These are phyloP conservation scores for Crioceris asparagi DNA, from an alignment of 2,888 invertebrate species.

Conservation along the genomic window DNA sequence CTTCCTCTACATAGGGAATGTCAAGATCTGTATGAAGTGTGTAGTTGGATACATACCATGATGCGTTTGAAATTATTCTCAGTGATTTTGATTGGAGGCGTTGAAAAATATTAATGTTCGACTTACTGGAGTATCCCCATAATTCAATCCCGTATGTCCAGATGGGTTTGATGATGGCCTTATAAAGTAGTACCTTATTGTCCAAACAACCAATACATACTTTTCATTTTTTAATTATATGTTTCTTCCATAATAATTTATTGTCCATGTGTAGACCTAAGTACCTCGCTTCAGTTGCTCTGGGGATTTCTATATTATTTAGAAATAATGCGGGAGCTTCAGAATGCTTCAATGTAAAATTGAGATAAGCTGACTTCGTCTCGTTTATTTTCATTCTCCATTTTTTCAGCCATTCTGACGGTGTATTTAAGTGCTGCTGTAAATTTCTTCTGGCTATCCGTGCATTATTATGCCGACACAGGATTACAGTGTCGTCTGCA, in stretches of 20 bases:
- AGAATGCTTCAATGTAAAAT: not conserved
- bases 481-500: slow-evolving; percentile 3
- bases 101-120: not conserved
- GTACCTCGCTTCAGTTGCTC: not conserved
- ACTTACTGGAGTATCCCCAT: not conserved
- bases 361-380: slow-evolving; percentile 1
- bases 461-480: slow-evolving; percentile 1
- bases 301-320: not conserved
- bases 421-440: not conserved
- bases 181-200: not conserved
- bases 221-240: not conserved
- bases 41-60: not conserved
- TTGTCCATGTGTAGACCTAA: slow-evolving; percentile 1
- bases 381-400: slow-evolving; percentile 6
- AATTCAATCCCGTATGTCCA: not conserved
- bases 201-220: not conserved
- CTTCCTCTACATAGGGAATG: not conserved
- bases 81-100: not conserved
- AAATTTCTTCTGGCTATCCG: not conserved
- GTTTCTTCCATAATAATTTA: not conserved
- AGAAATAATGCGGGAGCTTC: not conserved
- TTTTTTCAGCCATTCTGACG: not conserved
- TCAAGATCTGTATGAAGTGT: not conserved
- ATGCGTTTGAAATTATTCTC: not conserved
- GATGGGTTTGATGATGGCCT: not conserved